Conservation (phyloP, 1,140 invertebrate species). For the Tribolium madens region DNA sequence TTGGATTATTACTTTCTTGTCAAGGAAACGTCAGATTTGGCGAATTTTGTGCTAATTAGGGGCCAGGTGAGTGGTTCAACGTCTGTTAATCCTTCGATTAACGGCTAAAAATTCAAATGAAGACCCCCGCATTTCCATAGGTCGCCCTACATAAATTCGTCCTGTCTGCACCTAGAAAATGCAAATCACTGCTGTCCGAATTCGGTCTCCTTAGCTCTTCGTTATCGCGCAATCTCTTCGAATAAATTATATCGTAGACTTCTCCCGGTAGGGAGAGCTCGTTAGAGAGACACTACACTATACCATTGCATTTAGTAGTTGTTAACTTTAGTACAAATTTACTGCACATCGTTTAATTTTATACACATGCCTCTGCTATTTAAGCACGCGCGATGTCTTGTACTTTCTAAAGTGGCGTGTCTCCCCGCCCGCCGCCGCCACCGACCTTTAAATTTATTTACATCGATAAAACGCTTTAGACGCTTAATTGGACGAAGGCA, state of each 20-base stretch:
- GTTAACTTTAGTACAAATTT: constrained; percentile 56
- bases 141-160: background rate
- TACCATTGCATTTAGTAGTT: constrained; percentile 55
- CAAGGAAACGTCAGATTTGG: too few relatives aligned
- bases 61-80: too few relatives aligned
- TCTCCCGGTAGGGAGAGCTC: constrained; percentile 37
- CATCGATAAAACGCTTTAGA: constrained; percentile 33
- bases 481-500: constrained; percentile 15
- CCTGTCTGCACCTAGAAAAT: background rate
- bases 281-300: constrained; percentile 46
- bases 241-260: constrained; percentile 37
- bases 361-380: constrained; percentile 46
- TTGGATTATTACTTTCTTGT: too few relatives aligned
- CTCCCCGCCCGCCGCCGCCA: constrained; percentile 1
- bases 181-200: background rate
- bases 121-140: background rate
- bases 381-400: constrained; percentile 41
- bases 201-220: constrained; percentile 6
- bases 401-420: constrained; percentile 12
- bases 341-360: constrained; percentile 55
- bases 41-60: too few relatives aligned
- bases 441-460: constrained; percentile 23
- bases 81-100: background rate
- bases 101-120: background rate
- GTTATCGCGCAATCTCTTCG: constrained; percentile 24